Evolutionary conservation across 2,888 invertebrate genomes (phyloP), one percentile per base, ranked within the genome.

Genomic region (Pristionchus entomophagus): DNA sequence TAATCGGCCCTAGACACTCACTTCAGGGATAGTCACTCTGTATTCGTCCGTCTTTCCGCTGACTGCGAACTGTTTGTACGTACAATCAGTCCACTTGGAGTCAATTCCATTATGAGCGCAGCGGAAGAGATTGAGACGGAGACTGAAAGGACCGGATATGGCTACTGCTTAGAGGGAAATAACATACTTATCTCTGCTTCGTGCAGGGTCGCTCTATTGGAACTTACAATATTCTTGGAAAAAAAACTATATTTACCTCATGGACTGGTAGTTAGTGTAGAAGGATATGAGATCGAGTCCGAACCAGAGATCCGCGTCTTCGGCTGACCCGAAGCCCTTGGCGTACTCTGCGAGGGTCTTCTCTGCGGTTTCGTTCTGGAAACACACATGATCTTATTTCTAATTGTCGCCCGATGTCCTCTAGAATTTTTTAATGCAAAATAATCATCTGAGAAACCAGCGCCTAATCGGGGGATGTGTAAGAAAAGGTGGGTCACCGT

Each of bases 211-310:
- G 26, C 59, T 26, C 22, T 22, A 51, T 59, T 59, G 59, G 10
- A 8, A 26, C 59, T 59, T 59, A 6, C 12, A 8, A 59, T 8
- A 59, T 45, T 14, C 45, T 45, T 6, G 45, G 6, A 10, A 45
- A 10, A 45, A 45, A 6, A 45, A 45, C 45, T 45, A 45, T 45
- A 5, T 14, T n/a, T 22, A 88, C 88, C 86, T 87, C 14, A 90
- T 91, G 14, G 86, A 84, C 38, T 88, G 87, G 35, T 87, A 88
- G 26, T 77, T 86, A 32, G 91, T 91, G 86, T 90, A 85, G 65
- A 87, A 85, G 59, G 88, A 86, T 80, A 91, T 89, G 86, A 89
- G 86, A 29, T 90, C 89, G 56, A 91, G 86, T 62, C 91, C 91
- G 38, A 91, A 53, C 90, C 91, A 91, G 19, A 88, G 86, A 35